Percentiles rank a stretch among this genome's conserved stretches.
These are phyloP conservation scores for Scomberomorus guttatus DNA, from an alignment of 2,797 vertebrate species.

Conservation along the genomic window DNA sequence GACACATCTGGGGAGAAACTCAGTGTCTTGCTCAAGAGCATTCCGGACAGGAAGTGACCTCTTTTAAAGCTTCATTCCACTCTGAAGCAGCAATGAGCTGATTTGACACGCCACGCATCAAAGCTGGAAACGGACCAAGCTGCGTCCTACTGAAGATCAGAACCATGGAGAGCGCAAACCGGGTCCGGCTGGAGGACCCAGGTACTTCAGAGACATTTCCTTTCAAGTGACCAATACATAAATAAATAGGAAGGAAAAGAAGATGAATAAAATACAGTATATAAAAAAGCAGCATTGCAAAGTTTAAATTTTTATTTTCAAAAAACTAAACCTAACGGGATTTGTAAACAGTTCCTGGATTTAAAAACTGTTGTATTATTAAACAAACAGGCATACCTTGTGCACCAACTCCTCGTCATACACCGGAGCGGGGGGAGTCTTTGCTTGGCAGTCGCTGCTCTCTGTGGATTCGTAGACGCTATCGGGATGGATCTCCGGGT, in stretches of 20 bases:
- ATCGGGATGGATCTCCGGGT: slow-evolving; percentile 81
- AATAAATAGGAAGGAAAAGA: not conserved
- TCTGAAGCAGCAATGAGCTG: not conserved
- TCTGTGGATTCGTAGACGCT: slow-evolving; percentile 72
- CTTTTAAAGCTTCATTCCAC: not conserved
- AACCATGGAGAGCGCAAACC: slow-evolving; percentile 56
- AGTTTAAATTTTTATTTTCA: not conserved
- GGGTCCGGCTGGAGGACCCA: not conserved
- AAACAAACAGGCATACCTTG: slow-evolving; percentile 64
- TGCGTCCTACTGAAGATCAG: slow-evolving; percentile 41
- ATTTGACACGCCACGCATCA: slow-evolving; percentile 2
- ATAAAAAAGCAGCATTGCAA: not conserved
- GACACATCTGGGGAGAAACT: too few species aligned
- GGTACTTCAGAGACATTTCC: not conserved
- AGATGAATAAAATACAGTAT: fast-evolving
- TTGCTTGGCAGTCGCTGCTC: slow-evolving; percentile 60
- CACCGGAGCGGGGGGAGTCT: slow-evolving; percentile 48
- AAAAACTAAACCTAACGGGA: too few species aligned
- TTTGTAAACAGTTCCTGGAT: too few species aligned
- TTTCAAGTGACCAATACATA: not conserved
- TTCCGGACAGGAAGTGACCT: not conserved
- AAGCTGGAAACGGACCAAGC: slow-evolving; percentile 19
- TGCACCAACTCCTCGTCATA: slow-evolving; percentile 82
- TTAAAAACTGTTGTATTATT: not conserved
- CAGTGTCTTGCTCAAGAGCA: too few species aligned